These are phyloP conservation scores for Paracanthobrama guichenoti DNA, from an alignment of 2,113 vertebrate species.

Conservation along the genomic window DNA sequence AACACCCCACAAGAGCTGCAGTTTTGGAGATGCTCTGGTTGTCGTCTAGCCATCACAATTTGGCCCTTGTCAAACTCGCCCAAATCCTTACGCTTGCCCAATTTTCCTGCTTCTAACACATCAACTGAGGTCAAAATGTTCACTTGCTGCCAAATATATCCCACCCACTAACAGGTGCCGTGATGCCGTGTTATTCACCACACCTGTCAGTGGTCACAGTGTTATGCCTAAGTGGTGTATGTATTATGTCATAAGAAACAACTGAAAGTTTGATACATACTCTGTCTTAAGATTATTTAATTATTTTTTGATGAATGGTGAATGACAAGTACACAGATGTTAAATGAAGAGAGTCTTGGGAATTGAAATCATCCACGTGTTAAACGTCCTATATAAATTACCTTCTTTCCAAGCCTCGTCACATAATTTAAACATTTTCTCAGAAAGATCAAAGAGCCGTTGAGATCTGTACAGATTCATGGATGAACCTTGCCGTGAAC, in stretches of 20 bases:
- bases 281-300: neutral
- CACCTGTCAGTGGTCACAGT: too few relatives aligned
- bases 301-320: neutral
- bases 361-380: conserved; percentile 22
- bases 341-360: conserved; percentile 23
- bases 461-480: neutral
- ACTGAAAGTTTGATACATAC: neutral
- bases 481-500: neutral
- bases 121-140: too few relatives aligned
- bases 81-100: too few relatives aligned
- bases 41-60: too few relatives aligned
- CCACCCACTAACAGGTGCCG: too few relatives aligned
- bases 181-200: too few relatives aligned
- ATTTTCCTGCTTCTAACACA: too few relatives aligned
- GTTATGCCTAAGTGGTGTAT: too few relatives aligned
- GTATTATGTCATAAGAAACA: neutral
- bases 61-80: too few relatives aligned
- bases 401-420: neutral
- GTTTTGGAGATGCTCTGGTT: too few relatives aligned
- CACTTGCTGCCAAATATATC: too few relatives aligned
- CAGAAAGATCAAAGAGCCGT: neutral
- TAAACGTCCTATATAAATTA: neutral
- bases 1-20: too few relatives aligned
- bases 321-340: conserved; percentile 31
- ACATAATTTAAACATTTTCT: neutral